These are phyloP conservation scores for Enteromius mattozi DNA, from an alignment of 2,797 vertebrate species.

Conservation along the genomic window DNA sequence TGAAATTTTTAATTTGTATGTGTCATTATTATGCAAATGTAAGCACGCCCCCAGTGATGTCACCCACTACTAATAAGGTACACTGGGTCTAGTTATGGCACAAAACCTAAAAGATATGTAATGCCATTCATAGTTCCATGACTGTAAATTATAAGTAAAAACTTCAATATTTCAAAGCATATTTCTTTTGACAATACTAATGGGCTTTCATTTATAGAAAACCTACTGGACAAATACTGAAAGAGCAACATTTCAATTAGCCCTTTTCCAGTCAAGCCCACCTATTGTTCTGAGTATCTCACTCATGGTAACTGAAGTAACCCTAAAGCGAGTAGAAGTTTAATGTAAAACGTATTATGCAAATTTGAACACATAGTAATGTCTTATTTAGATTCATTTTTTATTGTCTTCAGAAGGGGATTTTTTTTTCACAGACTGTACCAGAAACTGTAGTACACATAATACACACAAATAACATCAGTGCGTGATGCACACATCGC, in stretches of 20 bases:
- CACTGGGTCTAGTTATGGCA: not conserved
- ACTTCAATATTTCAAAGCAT: not conserved
- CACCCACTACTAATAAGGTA: too few relatives aligned
- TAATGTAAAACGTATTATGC: not conserved
- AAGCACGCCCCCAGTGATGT: not conserved
- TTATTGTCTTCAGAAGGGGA: not conserved
- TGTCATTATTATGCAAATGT: not conserved
- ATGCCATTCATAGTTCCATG: not conserved
- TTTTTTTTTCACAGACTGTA: not conserved
- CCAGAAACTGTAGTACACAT: not conserved
- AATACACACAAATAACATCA: too few relatives aligned
- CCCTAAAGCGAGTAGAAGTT: not conserved
- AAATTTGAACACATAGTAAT: not conserved
- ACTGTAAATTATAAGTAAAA: not conserved
- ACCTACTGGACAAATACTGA: not conserved
- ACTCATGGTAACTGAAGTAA: not conserved
- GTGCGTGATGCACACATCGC: too few relatives aligned
- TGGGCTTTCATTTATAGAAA: not conserved
- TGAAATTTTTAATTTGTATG: not conserved
- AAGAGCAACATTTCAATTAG: accelerated
- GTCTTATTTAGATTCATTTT: not conserved
- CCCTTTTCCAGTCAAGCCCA: accelerated
- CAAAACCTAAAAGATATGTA: not conserved
- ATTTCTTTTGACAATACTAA: not conserved
- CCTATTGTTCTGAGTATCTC: not conserved